These are phyloP conservation scores for Drosophila pectinifera DNA, from an alignment of 1,140 invertebrate species.

Conservation along the genomic window DNA sequence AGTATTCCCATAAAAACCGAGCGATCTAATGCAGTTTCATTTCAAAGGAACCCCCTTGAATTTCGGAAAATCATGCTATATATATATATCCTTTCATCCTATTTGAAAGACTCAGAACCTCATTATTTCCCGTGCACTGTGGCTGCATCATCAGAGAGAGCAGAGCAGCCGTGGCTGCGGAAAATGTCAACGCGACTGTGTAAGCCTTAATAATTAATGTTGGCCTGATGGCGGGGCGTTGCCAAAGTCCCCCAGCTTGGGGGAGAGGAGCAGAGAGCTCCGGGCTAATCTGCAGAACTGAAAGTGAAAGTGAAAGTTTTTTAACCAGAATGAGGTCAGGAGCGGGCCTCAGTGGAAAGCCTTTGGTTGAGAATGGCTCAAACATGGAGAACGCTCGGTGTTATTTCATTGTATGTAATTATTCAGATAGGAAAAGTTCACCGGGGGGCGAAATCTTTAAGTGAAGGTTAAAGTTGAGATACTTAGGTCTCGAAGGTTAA, in stretches of 20 bases:
- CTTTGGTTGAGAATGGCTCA: constrained; percentile 25
- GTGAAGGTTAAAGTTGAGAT: constrained; percentile 27
- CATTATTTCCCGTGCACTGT: constrained; percentile 7
- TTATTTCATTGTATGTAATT: constrained; percentile 33
- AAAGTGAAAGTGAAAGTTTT: constrained; percentile 37
- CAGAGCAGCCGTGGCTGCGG: constrained; percentile 30
- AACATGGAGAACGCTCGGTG: neutral
- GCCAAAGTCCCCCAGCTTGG: constrained; percentile 35
- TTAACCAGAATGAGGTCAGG: constrained; percentile 30
- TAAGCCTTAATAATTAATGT: constrained; percentile 66
- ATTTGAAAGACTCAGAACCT: neutral
- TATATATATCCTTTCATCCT: constrained; percentile 5
- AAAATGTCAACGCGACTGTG: constrained; percentile 63
- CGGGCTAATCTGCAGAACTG: constrained; percentile 47
- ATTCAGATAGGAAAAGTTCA: constrained; percentile 31
- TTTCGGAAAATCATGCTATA: too few species aligned
- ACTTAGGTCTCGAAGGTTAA: constrained; percentile 1
- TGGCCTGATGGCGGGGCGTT: constrained; percentile 52
- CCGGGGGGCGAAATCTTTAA: neutral
- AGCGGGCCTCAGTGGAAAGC: constrained; percentile 16
- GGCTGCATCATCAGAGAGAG: constrained; percentile 22
- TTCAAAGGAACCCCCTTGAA: too few species aligned
- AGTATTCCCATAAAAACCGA: neutral
- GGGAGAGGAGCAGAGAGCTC: constrained; percentile 24
- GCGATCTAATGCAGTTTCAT: neutral